phyloP scores from a whole-genome alignment of 1,140 invertebrate genomes.

The Ceratina japonica region DNA sequence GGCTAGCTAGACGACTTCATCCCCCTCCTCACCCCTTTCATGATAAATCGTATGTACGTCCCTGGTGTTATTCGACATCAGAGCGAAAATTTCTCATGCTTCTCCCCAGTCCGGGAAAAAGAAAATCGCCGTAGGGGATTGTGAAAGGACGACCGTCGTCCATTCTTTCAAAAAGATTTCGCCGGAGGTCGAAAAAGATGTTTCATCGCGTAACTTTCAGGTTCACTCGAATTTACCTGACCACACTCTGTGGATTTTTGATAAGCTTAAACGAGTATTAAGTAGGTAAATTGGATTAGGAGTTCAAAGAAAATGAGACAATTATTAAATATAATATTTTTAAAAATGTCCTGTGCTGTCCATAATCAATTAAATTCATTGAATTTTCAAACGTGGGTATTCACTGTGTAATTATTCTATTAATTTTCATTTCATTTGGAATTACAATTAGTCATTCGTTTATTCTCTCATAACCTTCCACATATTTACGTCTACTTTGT shows the following conservation, averaged over 20 bases:
- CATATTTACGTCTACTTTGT: too few species aligned
- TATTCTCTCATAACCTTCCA: too few species aligned
- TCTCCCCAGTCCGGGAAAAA: background rate
- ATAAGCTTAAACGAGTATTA: background rate
- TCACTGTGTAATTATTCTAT: too few species aligned
- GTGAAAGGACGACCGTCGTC: too few species aligned
- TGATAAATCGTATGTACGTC: slow-evolving; percentile 49
- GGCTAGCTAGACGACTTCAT: slow-evolving; percentile 1
- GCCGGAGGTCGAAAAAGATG: background rate
- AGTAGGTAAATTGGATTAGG: slow-evolving; percentile 6
- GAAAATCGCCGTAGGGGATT: background rate
- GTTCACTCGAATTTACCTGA: background rate
- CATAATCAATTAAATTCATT: too few species aligned
- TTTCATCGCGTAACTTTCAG: background rate
- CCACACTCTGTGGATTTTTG: background rate
- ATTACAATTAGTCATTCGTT: too few species aligned
- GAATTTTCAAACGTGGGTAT: too few species aligned
- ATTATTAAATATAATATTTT: background rate
- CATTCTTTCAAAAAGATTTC: background rate
- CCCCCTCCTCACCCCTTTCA: background rate
- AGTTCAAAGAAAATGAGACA: too few species aligned
- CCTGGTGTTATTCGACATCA: background rate
- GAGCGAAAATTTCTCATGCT: slow-evolving; percentile 20
- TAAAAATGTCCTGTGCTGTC: too few species aligned
- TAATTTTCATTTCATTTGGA: too few species aligned